Conservation (phyloP, 2,888 invertebrate genomes). For the Ormyrus labotus region DNA sequence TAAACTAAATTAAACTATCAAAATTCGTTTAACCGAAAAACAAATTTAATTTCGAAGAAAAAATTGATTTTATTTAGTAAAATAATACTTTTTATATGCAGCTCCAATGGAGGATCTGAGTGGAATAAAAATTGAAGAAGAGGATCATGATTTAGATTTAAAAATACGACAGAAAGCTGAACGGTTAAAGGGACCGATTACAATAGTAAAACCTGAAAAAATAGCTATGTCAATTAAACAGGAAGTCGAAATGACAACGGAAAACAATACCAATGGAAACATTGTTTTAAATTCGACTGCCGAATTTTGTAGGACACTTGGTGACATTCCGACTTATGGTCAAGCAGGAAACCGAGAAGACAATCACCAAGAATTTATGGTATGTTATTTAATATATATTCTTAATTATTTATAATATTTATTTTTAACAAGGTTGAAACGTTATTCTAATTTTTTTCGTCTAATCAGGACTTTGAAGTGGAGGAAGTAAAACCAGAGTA, state of each 20-base stretch:
- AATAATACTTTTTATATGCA: constrained; percentile 59
- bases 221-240: constrained; percentile 79
- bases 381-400: constrained; percentile 63
- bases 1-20: constrained; percentile 35
- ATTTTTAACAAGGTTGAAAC: no score
- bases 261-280: constrained; percentile 72
- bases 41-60: no score
- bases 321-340: constrained; percentile 96
- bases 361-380: constrained; percentile 83
- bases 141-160: constrained; percentile 84
- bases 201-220: constrained; percentile 72
- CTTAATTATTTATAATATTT: not conserved
- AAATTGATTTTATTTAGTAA: constrained; percentile 15
- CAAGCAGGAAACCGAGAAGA: constrained; percentile 93
- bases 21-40: constrained; percentile 9
- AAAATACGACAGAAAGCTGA: constrained; percentile 74
- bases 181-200: constrained; percentile 36
- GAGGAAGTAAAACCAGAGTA: constrained; percentile 70
- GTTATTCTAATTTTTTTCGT: no score
- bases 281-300: constrained; percentile 95
- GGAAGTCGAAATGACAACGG: constrained; percentile 65
- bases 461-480: constrained; percentile 75
- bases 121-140: constrained; percentile 81
- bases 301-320: constrained; percentile 96
- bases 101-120: constrained; percentile 72